Conservation (phyloP, 2,113 vertebrate genomes). For the Tinamus guttatus region DNA sequence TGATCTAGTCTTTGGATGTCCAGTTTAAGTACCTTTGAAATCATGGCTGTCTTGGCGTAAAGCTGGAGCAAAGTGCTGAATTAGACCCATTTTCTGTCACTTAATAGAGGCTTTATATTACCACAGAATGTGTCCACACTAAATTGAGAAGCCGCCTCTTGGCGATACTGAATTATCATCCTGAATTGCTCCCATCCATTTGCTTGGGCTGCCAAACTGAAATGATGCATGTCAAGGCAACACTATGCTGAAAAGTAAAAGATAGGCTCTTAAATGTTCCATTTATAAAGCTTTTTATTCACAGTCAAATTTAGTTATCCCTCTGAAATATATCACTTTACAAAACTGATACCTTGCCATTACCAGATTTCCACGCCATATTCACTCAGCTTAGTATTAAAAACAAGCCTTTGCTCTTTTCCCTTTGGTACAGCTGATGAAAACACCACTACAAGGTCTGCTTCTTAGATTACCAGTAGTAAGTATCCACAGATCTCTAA, state of each 20-base stretch:
- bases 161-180: constrained; percentile 80
- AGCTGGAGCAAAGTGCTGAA: not conserved
- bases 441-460: constrained; percentile 27
- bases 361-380: constrained; percentile 52
- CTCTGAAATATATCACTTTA: constrained; percentile 76
- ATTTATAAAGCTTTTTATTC: constrained; percentile 79
- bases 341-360: constrained; percentile 69
- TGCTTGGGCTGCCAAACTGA: constrained; percentile 78
- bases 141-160: constrained; percentile 77
- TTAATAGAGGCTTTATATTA: constrained; percentile 77
- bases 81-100: constrained; percentile 60
- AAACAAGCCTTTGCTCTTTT: constrained; percentile 62
- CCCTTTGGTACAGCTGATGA: constrained; percentile 39
- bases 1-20: not conserved
- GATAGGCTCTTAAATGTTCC: constrained; percentile 74
- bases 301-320: constrained; percentile 65
- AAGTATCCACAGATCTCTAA: not conserved
- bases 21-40: not conserved
- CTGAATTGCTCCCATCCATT: constrained; percentile 83
- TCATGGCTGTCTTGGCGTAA: not conserved
- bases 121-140: constrained; percentile 64
- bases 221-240: constrained; percentile 75
- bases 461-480: constrained; percentile 28
- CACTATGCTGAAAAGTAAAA: constrained; percentile 72
- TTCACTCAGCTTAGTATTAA: constrained; percentile 59